A percentile compares a stretch with the other conserved stretches of the same genome.
These are phyloP conservation scores for Macrosiphum euphorbiae DNA, from an alignment of 2,888 invertebrate genomes.

Conservation along the genomic window DNA sequence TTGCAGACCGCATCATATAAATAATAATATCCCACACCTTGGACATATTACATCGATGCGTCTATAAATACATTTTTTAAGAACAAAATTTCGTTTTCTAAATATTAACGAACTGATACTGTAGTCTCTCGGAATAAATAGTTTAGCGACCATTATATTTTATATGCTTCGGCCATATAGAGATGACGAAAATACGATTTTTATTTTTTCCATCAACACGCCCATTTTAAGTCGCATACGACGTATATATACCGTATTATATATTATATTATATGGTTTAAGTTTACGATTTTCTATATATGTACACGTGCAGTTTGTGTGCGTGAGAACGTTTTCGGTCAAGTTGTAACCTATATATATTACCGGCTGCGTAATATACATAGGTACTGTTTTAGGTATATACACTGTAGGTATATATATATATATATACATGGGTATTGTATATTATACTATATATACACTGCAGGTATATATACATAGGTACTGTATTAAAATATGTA, in stretches of 20 bases:
- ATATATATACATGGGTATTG: neutral
- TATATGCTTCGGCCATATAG: no score
- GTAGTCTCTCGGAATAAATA: neutral
- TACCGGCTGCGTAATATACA: neutral
- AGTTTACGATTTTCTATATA: neutral
- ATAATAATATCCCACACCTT: neutral
- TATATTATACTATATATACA: neutral
- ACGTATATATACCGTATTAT: neutral
- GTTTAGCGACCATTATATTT: neutral
- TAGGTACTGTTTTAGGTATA: conserved; percentile 21
- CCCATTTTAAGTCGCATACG: neutral
- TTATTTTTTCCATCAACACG: neutral
- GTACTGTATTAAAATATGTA: neutral
- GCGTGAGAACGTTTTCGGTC: neutral
- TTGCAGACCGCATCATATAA: no score
- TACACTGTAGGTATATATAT: neutral
- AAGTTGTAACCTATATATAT: conserved; percentile 29
- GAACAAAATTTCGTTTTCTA: neutral
- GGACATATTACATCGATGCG: neutral
- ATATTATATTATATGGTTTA: neutral
- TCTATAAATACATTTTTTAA: neutral
- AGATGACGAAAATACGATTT: neutral
- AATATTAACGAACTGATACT: neutral
- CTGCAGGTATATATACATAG: neutral
- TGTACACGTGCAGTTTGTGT: neutral